Base-by-base conservation (phyloP, 2,797 vertebrate genomes). In the Darevskia mixta region DNA sequence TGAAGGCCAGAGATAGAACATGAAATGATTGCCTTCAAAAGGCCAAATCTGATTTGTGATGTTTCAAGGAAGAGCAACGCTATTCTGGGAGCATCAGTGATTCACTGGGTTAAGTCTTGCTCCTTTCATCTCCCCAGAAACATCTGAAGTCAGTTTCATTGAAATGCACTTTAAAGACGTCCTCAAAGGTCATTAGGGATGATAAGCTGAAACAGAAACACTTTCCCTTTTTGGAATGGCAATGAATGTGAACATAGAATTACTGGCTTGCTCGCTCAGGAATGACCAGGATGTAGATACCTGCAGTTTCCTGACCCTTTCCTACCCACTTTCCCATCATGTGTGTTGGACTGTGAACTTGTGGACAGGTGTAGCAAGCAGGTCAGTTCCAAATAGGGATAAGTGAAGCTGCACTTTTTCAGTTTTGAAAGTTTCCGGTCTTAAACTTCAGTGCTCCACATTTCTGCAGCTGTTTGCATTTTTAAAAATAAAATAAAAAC, bases 141-240 rank as follows among this genome's bases (percentile, higher is more conserved):
- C 93, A 91, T 94, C 89, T 94, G 93, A 95, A 95, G 92, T 72
- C 90, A 80, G 86, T 93, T 79, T 88, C 94, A 90, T 1, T 23
- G 87, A 90, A 90, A 73, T 89, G 73, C 88, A 92, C 45, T 67
- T 86, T 83, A 92, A 85, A 87, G 71, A 91, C 25, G 69, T 92
- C 88, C 90, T 95, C 91, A 86, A 93, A 95, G 93, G 91, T 95
- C 95, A 95, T 93, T 88, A 94, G 85, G 45, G 58, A 93, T 87
- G n/a, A 78, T 91, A 79, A 55, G 91, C 8, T 82, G 93, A 95
- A 95, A 92, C 91, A 38, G 72, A 79, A 92, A 41, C 76, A 90
- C 90, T 95, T 91, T 38, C 66, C 64, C 41, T 64, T 71, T 86
- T 55, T 71, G 66, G 55, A 84, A 92, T 35, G 81, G 92, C 90